phyloP scores from a whole-genome alignment of 2,797 vertebrate species.

The Dendrocincla fuliginosa region DNA sequence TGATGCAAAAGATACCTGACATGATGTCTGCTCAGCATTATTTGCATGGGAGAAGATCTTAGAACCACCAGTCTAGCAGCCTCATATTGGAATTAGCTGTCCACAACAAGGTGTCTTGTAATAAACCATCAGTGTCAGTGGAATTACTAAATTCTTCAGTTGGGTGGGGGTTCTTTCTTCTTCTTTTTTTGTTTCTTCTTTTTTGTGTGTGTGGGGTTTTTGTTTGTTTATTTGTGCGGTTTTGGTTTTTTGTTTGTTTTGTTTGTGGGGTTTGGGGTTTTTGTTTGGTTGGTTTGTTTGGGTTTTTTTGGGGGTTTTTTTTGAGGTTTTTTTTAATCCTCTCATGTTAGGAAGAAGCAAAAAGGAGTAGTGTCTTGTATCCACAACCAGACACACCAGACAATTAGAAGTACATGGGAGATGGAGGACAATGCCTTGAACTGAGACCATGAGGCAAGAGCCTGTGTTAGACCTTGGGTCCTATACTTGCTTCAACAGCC shows the following conservation, averaged over 20 bases:
- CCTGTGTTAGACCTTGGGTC: neutral
- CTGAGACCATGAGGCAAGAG: neutral
- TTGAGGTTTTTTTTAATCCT: neutral
- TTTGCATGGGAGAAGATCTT: neutral
- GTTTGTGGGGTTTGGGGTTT: neutral
- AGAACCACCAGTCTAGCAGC: neutral
- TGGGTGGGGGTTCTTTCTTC: neutral
- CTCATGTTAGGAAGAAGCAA: neutral
- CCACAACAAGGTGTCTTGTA: neutral
- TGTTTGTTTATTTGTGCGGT: no score
- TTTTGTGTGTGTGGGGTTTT: no score
- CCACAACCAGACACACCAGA: neutral
- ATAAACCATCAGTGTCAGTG: neutral
- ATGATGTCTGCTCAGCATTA: neutral
- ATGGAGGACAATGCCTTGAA: neutral
- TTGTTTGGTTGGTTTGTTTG: neutral
- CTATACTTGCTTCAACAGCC: neutral
- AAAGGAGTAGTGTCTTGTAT: neutral
- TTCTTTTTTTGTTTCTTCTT: neutral
- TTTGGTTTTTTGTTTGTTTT: no score
- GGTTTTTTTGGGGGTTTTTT: no score
- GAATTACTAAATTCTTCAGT: neutral
- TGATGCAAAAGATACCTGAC: neutral
- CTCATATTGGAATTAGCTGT: neutral
- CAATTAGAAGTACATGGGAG: neutral